These are phyloP conservation scores for Micromussa lordhowensis DNA, from an alignment of 92 coral and sea anemone species.

Conservation along the genomic window DNA sequence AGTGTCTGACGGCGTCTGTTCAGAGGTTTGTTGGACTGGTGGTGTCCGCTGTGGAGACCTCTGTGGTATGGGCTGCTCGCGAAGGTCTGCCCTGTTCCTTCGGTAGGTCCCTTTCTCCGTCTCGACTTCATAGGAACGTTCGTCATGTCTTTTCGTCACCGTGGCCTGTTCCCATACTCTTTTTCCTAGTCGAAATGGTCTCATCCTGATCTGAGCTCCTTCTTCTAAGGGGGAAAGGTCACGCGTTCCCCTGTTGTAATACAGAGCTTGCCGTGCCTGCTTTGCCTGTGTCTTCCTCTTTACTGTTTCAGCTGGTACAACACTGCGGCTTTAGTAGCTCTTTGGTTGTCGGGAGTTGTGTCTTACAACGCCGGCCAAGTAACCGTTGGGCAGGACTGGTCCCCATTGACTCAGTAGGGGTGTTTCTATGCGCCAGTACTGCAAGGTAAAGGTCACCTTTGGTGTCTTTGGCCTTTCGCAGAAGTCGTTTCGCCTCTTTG, in stretches of 20 bases:
- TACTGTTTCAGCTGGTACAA: slow-evolving; percentile 36
- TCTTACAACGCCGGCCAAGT: slow-evolving; percentile 57
- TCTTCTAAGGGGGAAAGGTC: slow-evolving; percentile 41
- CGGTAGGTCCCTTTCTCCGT: slow-evolving; percentile 5
- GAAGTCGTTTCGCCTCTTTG: slow-evolving; percentile 47
- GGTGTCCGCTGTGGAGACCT: neutral
- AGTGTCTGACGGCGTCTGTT: neutral
- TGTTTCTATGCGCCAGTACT: slow-evolving; percentile 59
- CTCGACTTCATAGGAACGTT: slow-evolving; percentile 45
- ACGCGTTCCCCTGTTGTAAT: slow-evolving; percentile 46
- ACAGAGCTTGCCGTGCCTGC: slow-evolving; percentile 32
- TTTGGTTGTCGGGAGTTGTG: slow-evolving; percentile 65
- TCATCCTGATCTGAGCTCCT: slow-evolving; percentile 43
- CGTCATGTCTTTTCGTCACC: slow-evolving; percentile 40
- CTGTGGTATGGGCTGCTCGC: neutral
- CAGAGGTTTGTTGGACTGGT: too few species aligned
- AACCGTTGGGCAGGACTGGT: slow-evolving; percentile 71
- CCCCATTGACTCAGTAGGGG: slow-evolving; percentile 69
- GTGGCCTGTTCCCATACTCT: slow-evolving; percentile 50
- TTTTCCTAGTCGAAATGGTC: slow-evolving; percentile 38
- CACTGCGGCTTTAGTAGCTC: slow-evolving; percentile 59
- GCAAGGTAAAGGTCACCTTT: slow-evolving; percentile 67
- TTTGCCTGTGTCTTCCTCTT: too few species aligned
- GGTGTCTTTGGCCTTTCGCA: slow-evolving; percentile 56
- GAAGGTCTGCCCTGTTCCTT: slow-evolving; percentile 34